Evolutionary conservation across 2,888 invertebrate species (phyloP), one percentile per base, ranked within the genome.

Genomic region (Sphinx pinastri): DNA sequence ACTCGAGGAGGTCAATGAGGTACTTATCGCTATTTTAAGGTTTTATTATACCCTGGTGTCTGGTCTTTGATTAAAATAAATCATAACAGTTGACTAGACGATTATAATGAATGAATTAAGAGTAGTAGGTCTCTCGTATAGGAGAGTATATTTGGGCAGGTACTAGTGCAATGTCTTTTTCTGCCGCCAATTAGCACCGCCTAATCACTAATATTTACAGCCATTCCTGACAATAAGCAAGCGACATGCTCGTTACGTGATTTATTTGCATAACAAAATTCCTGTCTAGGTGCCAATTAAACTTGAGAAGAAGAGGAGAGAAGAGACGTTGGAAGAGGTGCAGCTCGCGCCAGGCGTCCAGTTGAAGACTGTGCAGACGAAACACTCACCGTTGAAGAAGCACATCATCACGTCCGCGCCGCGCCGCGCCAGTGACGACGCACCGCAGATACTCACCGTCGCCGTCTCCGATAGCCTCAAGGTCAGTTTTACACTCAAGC

Each of bases 351-450:
- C 82, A 74, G 89, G 88, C 14, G 88, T 91, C 0, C 91, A 91
- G 57, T 73, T 92, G n/a, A 90, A 91, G 77, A 89, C 91, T 0
- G 88, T 91, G 0, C 91, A 90, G 38, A 87, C 89, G 25, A 86
- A 85, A 47, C 88, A 89, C 63, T 92, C 93, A 8, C 92, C 93
- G 16, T 74, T 92, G 1, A 92, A 92, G 87, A 91, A 91, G 81
- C 92, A 92, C 75, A 88, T 91, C 19, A 90, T 92, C 10, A 89
- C 90, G 25, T 82, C 86, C 71, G n/a, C 67, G 70, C 13, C 67
- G 70, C n/a, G 16, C 45, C 45, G 47, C 55, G 57, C 16, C 68
- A 45, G 51, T 45, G 66, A 51, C n/a, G 19, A 55, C 54, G 57
- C 67, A 73, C 89, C 89, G 72, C 92, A 90, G 75, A 82, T 91